Evolutionary conservation across 2,888 invertebrate genomes (phyloP).

Genomic region (Rhopalosiphum nymphaeae): DNA sequence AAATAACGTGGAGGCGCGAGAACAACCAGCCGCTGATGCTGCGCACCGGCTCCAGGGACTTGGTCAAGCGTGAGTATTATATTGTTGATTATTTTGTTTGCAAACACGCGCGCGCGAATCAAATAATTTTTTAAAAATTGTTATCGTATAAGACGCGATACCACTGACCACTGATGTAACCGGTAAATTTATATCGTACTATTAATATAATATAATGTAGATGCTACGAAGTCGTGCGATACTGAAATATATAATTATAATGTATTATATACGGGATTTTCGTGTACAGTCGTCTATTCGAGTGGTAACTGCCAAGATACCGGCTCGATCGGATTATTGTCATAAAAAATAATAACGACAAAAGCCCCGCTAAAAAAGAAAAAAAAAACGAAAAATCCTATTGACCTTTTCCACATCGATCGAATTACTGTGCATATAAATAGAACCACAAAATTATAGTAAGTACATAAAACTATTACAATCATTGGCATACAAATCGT

Average conservation of each 20-base stretch:
- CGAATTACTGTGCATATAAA: not conserved
- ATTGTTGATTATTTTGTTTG: not conserved
- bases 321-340: not conserved
- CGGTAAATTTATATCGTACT: not conserved
- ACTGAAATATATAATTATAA: not conserved
- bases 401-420: not conserved
- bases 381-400: not conserved
- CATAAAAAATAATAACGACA: not conserved
- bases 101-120: not conserved
- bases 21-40: conserved; percentile 75
- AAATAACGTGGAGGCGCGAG: conserved; percentile 77
- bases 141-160: not conserved
- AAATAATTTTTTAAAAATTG: not conserved
- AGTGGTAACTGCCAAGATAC: not conserved
- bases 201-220: not conserved
- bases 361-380: not conserved
- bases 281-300: not conserved
- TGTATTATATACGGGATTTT: not conserved
- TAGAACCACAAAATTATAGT: not conserved
- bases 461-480: not conserved
- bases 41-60: conserved; percentile 72
- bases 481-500: too few species aligned
- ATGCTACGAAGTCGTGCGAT: not conserved
- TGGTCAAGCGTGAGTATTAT: conserved; percentile 71
- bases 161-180: not conserved